These are phyloP conservation scores for Pachyrhynchus sulphureomaculatus DNA, from an alignment of 1,140 invertebrate genomes.

Conservation along the genomic window DNA sequence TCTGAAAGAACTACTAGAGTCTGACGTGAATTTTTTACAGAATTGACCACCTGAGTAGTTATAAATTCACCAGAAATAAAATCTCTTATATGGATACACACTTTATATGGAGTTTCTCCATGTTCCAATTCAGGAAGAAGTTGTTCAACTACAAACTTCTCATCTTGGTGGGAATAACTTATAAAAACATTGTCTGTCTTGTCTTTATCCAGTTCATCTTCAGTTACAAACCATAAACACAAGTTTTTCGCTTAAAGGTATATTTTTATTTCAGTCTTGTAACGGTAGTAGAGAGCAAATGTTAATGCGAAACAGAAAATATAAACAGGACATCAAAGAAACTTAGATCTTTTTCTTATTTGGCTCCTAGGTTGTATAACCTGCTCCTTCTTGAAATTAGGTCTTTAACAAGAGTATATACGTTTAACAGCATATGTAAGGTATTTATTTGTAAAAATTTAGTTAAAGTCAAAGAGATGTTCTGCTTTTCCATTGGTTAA, in stretches of 20 bases:
- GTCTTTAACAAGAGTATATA: too few relatives aligned
- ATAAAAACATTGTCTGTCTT: conserved; percentile 86
- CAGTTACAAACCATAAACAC: conserved; percentile 67
- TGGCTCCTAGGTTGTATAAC: too few relatives aligned
- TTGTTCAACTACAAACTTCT: conserved; percentile 68
- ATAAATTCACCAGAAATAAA: conserved; percentile 78
- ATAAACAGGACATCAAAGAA: too few relatives aligned
- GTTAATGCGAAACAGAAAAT: background rate
- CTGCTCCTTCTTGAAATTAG: too few relatives aligned
- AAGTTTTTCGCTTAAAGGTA: conserved; percentile 68
- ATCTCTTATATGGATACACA: conserved; percentile 81
- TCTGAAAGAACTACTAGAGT: conserved; percentile 82
- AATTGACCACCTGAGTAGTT: conserved; percentile 73
- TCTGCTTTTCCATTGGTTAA: too few relatives aligned
- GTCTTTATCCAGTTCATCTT: conserved; percentile 73
- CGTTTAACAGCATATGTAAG: too few relatives aligned
- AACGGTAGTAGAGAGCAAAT: conserved; percentile 62
- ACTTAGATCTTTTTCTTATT: too few relatives aligned
- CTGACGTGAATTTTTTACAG: conserved; percentile 73
- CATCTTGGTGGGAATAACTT: conserved; percentile 81
- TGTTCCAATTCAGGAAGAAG: conserved; percentile 69
- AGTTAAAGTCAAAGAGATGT: too few relatives aligned
- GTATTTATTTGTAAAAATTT: too few relatives aligned
- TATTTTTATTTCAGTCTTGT: conserved; percentile 65
- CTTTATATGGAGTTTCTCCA: conserved; percentile 59